Evolutionary conservation across 2,888 invertebrate species (phyloP).

Genomic region (Callosobruchus maculatus): DNA sequence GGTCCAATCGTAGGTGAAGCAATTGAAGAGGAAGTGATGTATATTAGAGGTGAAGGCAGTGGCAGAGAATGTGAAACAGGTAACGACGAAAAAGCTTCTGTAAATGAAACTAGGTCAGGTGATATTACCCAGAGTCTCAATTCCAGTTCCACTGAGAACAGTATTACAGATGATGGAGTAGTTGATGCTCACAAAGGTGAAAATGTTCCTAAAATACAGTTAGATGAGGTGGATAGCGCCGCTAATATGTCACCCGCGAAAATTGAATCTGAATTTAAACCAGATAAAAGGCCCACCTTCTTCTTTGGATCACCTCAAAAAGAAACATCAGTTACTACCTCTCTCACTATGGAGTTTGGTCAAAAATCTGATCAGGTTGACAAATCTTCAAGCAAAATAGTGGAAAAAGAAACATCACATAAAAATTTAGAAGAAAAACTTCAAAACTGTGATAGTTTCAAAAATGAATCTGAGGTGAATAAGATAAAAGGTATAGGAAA

Average conservation of each 20-base stretch:
- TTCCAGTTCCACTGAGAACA: constrained; percentile 5
- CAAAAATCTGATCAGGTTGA: constrained; percentile 15
- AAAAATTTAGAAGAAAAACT: neutral
- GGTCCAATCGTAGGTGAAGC: constrained; percentile 58
- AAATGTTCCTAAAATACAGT: constrained; percentile 32
- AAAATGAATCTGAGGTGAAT: constrained; percentile 6
- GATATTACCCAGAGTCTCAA: neutral
- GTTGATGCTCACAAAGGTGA: constrained; percentile 22
- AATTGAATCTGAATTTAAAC: constrained; percentile 48
- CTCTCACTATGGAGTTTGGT: constrained; percentile 21
- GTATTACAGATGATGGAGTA: constrained; percentile 19
- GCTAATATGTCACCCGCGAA: constrained; percentile 51
- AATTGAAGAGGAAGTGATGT: constrained; percentile 69
- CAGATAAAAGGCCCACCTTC: constrained; percentile 42
- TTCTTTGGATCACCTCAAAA: constrained; percentile 52
- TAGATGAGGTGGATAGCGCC: constrained; percentile 29
- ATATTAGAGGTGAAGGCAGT: constrained; percentile 67
- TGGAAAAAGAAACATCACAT: constrained; percentile 5
- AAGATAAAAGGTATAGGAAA: constrained; percentile 5
- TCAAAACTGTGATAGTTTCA: neutral
- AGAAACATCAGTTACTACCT: constrained; percentile 27
- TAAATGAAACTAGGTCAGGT: constrained; percentile 3
- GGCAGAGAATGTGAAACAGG: constrained; percentile 73
- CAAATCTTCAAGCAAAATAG: constrained; percentile 5
- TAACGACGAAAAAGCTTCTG: constrained; percentile 50